Evolutionary conservation across 35 echinoderm and acorn worm species (phyloP).

Genomic region (Hemicentrotus pulcherrimus): DNA sequence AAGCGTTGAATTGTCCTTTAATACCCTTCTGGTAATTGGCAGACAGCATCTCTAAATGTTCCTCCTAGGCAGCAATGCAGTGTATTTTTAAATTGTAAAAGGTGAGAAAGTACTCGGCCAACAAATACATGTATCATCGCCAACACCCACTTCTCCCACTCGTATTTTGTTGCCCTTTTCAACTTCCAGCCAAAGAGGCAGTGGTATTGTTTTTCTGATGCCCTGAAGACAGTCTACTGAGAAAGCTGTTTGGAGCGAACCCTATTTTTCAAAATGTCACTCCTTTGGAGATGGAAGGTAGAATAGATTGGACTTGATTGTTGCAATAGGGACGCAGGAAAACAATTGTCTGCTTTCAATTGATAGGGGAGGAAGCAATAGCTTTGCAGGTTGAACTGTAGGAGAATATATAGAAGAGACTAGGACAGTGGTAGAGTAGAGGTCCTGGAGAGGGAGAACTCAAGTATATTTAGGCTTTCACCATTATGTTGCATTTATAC

Average conservation of each 20-base stretch:
- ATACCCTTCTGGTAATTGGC: too few relatives aligned
- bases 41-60: not conserved
- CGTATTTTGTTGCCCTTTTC: not conserved
- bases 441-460: too few relatives aligned
- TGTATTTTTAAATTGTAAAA: not conserved
- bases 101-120: not conserved
- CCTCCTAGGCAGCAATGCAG: not conserved
- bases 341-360: not conserved
- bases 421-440: too few relatives aligned
- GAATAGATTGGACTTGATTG: not conserved
- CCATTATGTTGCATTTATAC: too few relatives aligned
- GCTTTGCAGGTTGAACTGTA: not conserved
- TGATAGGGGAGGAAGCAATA: not conserved
- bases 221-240: not conserved
- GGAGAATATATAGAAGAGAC: too few relatives aligned
- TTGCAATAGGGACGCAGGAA: constrained; percentile 7
- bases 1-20: too few relatives aligned
- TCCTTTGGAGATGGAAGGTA: not conserved
- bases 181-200: not conserved
- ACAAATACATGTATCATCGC: not conserved
- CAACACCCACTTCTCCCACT: not conserved
- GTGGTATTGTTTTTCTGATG: not conserved
- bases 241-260: not conserved
- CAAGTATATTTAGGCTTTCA: too few relatives aligned
- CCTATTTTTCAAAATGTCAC: constrained; percentile 19